These are phyloP conservation scores for Girardia tigrina DNA, from an alignment of 2,888 invertebrate genomes.

Conservation along the genomic window DNA sequence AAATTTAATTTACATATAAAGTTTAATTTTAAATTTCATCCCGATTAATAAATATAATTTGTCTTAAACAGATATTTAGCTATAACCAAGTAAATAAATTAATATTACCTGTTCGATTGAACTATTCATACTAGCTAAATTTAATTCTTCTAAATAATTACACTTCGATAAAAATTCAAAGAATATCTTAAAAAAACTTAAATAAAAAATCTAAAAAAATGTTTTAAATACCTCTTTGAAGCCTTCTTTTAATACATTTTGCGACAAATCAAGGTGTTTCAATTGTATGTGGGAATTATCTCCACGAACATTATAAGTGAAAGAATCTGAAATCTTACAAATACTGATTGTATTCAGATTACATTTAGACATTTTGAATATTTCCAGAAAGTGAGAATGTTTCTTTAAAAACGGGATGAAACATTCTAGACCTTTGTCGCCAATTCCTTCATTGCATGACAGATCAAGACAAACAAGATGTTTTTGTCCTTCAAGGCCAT, in stretches of 20 bases:
- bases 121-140: neutral
- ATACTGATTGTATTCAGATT: neutral
- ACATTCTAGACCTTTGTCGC: neutral
- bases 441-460: neutral
- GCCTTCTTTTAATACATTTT: neutral
- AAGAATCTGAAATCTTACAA: neutral
- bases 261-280: neutral
- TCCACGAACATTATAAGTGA: conserved; percentile 8
- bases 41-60: too few species aligned
- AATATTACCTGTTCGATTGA: neutral
- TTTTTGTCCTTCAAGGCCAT: neutral
- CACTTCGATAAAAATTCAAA: neutral
- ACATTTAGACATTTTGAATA: neutral
- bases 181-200: neutral
- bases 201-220: neutral
- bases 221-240: neutral
- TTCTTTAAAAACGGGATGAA: neutral
- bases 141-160: neutral
- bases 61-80: too few species aligned
- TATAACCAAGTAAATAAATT: too few species aligned
- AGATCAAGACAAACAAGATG: neutral
- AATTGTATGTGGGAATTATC: neutral
- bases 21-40: too few species aligned
- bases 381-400: neutral
- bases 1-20: too few species aligned